These are phyloP conservation scores for Caenorhabditis sp. DNA, from an alignment of 2,888 invertebrate genomes.

Conservation along the genomic window DNA sequence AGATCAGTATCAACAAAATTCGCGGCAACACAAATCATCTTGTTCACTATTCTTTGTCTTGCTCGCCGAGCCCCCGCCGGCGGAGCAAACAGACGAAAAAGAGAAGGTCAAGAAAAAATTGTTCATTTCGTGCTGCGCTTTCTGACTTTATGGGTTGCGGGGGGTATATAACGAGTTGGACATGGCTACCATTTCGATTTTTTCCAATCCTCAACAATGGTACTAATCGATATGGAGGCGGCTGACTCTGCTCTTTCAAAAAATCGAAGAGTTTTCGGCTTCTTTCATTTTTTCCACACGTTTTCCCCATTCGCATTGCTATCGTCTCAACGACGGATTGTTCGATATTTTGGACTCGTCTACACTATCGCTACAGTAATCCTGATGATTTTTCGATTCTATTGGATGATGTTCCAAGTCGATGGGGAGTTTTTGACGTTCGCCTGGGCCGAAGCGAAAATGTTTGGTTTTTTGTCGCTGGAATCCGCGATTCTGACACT, in stretches of 20 bases:
- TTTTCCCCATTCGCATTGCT: constrained; percentile 26
- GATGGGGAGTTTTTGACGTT: background rate
- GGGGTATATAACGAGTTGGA: constrained; percentile 2
- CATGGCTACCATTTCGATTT: background rate
- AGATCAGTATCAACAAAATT: background rate
- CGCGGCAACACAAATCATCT: constrained; percentile 4
- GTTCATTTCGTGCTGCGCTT: constrained; percentile 11
- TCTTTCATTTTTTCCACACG: constrained; percentile 28
- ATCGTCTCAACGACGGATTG: background rate
- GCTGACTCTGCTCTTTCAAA: background rate
- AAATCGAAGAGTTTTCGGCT: constrained; percentile 15
- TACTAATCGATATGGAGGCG: background rate
- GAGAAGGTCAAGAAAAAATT: background rate
- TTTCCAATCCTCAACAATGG: constrained; percentile 1
- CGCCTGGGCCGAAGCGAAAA: constrained; percentile 29
- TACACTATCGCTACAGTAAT: constrained; percentile 16
- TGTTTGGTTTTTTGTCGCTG: constrained; percentile 24
- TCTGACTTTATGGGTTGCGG: constrained; percentile 13
- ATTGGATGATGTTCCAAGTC: constrained; percentile 19
- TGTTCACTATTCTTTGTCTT: background rate
- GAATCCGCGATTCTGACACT: constrained; percentile 28
- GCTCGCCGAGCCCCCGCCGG: background rate
- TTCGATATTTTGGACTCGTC: background rate
- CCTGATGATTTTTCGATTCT: constrained; percentile 27
- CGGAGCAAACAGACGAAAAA: constrained; percentile 2